Base-by-base conservation (phyloP, 1,140 invertebrate species). In the Euwallacea fornicatus region DNA sequence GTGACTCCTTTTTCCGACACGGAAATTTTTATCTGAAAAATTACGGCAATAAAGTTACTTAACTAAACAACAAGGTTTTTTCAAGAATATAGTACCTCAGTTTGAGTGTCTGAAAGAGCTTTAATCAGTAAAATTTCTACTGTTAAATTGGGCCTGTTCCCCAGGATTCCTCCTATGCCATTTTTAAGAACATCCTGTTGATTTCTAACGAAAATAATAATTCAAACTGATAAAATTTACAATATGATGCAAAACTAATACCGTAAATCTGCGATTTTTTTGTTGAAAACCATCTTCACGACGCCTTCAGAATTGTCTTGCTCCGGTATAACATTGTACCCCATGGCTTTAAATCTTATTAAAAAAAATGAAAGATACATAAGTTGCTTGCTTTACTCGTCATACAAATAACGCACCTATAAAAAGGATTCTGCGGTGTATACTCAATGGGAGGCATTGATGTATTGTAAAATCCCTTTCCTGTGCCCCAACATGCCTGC, bases 401-500 rank as follows among this genome's bases (percentile, higher is more conserved):
- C 41, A 10, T 10, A 21, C 21, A 60, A 2, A 8, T 11, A 63
- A 63, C 7, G 6, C n/a, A 66, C 64, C 92, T 85, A 80, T 94
- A 98, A 41, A 96, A 87, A 3, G 93, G 92, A 83, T 97, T 98
- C 73, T 96, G 91, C 64, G 92, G 90, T 64, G 90, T 93, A 55
- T 97, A 90, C 66, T 94, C 91, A 11, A 97, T 87, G 0, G 91
- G 88, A 2, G 89, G 89, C 13, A 85, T 84, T 76, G 87, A 90
- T 46, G 87, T 83, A 15, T 88, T 88, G 80, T 94, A 96, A 78
- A 91, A 95, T 4, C 92, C 89, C 83, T 89, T 88, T 6, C 88
- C 88, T 76, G 81, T 81, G 2, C 96, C 97, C 95, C 96, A 98
- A 74, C 92, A 90, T 0, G 96, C 94, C 82, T 97, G 95, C 50